Evolutionary conservation across 1,140 invertebrate species (phyloP).

Genomic region (Drosophila subpulchrella): DNA sequence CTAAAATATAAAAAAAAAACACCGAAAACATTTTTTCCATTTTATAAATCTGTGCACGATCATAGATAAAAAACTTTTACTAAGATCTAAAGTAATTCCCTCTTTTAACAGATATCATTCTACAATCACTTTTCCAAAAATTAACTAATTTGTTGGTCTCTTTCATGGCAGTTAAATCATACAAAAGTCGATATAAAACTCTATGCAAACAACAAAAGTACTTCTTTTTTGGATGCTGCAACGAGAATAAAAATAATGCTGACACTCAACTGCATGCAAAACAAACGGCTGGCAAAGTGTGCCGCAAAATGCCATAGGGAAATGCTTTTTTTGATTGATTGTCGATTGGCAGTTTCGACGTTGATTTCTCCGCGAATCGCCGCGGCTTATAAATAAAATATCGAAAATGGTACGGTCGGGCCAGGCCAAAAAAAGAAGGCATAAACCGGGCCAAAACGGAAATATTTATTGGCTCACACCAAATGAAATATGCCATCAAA

Average conservation of each 20-base stretch:
- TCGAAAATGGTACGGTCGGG: slow-evolving; percentile 30
- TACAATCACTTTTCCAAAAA: too few relatives aligned
- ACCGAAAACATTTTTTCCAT: too few relatives aligned
- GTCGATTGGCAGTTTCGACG: slow-evolving; percentile 71
- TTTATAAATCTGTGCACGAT: too few relatives aligned
- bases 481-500: slow-evolving; percentile 79
- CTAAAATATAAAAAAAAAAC: too few relatives aligned
- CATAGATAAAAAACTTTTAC: too few relatives aligned
- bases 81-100: too few relatives aligned
- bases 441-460: slow-evolving; percentile 33
- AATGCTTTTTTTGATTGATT: slow-evolving; percentile 74
- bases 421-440: slow-evolving; percentile 29
- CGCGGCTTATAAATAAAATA: slow-evolving; percentile 74
- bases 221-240: not conserved
- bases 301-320: slow-evolving; percentile 48
- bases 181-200: too few relatives aligned
- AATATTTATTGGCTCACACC: slow-evolving; percentile 78
- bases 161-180: too few relatives aligned
- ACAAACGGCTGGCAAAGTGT: slow-evolving; percentile 17
- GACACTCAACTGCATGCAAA: slow-evolving; percentile 18
- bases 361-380: slow-evolving; percentile 57
- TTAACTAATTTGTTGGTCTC: too few relatives aligned
- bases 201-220: too few relatives aligned
- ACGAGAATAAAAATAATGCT: slow-evolving; percentile 6
- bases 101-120: too few relatives aligned